Base-by-base conservation (phyloP, 1,140 invertebrate species). In the Epicauta chinensis region DNA sequence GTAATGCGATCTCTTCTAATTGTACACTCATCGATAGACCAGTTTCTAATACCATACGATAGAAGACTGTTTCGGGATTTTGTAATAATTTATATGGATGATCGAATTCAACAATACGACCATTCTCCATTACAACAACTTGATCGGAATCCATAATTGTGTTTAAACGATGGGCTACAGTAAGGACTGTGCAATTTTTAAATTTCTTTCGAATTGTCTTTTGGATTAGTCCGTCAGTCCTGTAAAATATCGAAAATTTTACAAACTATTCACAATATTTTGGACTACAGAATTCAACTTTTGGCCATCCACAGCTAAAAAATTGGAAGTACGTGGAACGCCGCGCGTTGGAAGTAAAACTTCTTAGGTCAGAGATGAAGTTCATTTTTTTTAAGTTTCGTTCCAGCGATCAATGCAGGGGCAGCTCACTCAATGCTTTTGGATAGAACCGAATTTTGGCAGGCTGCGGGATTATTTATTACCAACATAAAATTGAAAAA, bases 121-220 rank as follows among this genome's bases (percentile, higher is more conserved):
- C 85, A 44, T 77, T 74, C 51, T 86, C 80, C 73, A 87, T 76
- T 0, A 86, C 81, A 60, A 89, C 62, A 45, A 88, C 77, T 42
- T 79, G 77, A 69, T 85, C 80, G 39, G 75, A 81, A 60, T 89
- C 84, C 75, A 89, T 83, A 14, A 90, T 80, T 0, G 86, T 90
- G 50, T 88, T 79, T 4, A 90, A 69, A n/a, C 88, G 75, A 73
- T 91, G 89, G 2, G 88, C 88, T 40, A 91, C 89, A 0, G 89
- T 91, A 11, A 91, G 63, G 0, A 91, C 84, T 0, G 87, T 91
- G 59, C 85, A 89, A 1, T 78, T 66, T 0, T 67, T 68, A 58
- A 89, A 89, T 55, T 83, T 83, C 0, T 68, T 71, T 17, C 83
- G 72, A 32, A 89, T 88, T 0, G 85, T 84, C 36, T 72, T 72